Evolutionary conservation across 2,113 vertebrate genomes (phyloP).

Genomic region (Vulpes ferrilata): DNA sequence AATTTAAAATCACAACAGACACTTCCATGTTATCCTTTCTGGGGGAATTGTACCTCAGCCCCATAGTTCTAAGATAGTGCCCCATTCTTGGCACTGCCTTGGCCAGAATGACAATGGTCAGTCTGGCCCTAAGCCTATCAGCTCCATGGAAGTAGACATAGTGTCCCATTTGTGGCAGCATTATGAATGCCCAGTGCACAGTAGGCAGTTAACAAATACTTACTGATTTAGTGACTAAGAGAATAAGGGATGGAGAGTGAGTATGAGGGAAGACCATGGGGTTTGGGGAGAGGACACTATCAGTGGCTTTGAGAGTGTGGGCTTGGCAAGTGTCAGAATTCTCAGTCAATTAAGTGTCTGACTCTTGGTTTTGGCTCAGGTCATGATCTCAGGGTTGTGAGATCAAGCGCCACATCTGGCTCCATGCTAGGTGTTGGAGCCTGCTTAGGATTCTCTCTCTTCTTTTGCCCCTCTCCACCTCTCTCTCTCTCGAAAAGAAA

Average conservation of each 20-base stretch:
- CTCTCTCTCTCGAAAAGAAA: neutral
- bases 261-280: neutral
- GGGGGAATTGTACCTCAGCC: neutral
- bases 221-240: neutral
- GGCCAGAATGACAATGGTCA: neutral
- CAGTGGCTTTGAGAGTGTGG: neutral
- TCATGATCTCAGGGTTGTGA: neutral
- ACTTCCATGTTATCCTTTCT: slow-evolving; percentile 22
- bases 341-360: neutral
- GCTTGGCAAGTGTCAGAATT: neutral
- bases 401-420: neutral
- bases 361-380: neutral
- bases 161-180: no score
- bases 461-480: neutral
- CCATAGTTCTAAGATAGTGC: neutral
- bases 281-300: neutral
- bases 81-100: neutral
- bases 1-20: slow-evolving; percentile 50
- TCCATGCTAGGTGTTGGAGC: neutral
- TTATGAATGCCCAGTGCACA: neutral
- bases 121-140: neutral
- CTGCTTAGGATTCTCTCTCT: neutral
- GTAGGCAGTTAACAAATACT: neutral
- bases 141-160: neutral
- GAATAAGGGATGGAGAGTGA: neutral